Percentiles rank a stretch among this genome's conserved stretches.
Evolutionary conservation across 2,113 vertebrate genomes (phyloP).

Genomic region (Pycnonotus jocosus): DNA sequence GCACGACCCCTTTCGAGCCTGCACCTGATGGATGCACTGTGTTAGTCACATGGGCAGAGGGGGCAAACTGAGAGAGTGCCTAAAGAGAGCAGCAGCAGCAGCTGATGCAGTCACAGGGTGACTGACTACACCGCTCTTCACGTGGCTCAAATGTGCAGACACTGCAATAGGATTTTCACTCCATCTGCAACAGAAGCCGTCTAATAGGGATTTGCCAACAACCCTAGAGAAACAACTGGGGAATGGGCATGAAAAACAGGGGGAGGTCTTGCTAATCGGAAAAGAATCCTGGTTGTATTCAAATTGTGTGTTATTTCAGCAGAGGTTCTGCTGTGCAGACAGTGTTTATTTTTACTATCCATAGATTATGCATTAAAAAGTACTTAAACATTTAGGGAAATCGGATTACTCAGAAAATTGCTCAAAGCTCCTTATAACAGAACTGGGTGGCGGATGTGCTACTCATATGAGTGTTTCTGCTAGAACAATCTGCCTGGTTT

Average conservation of each 20-base stretch:
- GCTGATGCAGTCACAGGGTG: background rate
- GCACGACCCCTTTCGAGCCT: constrained; percentile 65
- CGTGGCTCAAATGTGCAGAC: background rate
- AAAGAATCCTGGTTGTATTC: background rate
- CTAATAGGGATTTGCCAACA: background rate
- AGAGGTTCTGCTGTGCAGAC: background rate
- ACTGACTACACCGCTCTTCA: background rate
- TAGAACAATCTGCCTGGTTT: constrained; percentile 1
- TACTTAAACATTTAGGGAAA: constrained; percentile 25
- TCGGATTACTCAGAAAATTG: background rate
- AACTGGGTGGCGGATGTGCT: background rate
- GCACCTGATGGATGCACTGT: constrained; percentile 57
- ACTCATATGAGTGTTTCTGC: background rate
- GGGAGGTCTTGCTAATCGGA: background rate
- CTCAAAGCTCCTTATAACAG: background rate
- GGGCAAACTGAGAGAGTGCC: background rate
- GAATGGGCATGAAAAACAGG: background rate
- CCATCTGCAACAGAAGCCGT: background rate
- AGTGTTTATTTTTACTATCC: background rate
- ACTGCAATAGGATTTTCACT: background rate
- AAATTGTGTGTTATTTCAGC: background rate
- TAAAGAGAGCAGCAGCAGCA: background rate
- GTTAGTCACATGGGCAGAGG: background rate
- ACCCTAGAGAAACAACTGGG: background rate
- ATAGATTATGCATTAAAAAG: background rate